phyloP scores from a whole-genome alignment of 2,113 vertebrate genomes.

The Hirundichthys speculiger region DNA sequence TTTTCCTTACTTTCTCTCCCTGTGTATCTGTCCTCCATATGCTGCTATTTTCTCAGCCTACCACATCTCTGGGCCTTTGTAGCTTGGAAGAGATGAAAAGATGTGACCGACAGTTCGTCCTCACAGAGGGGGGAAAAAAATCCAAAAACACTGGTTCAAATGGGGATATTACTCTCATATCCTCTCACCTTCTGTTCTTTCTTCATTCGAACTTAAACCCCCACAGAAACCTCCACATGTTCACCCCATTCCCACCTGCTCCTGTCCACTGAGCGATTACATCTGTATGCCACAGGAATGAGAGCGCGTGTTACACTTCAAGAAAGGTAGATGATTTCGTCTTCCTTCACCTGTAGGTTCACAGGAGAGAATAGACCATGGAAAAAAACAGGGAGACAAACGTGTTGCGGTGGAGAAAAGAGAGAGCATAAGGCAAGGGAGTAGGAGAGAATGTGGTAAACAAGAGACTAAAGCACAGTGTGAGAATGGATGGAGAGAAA shows the following conservation, averaged over 20 bases:
- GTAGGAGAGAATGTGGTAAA: neutral
- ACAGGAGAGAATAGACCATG: neutral
- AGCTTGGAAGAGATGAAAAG: slow-evolving; percentile 26
- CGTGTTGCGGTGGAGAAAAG: neutral
- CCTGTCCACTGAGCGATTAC: slow-evolving; percentile 50
- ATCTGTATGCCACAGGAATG: slow-evolving; percentile 45
- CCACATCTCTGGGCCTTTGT: slow-evolving; percentile 9
- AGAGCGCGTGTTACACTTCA: slow-evolving; percentile 26
- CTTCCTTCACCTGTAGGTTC: slow-evolving; percentile 30
- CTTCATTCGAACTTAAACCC: slow-evolving; percentile 37
- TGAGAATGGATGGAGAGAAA: slow-evolving; percentile 4
- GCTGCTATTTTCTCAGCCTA: slow-evolving; percentile 28
- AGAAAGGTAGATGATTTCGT: slow-evolving; percentile 49
- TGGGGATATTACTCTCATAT: slow-evolving; percentile 28
- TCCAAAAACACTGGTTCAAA: slow-evolving; percentile 29
- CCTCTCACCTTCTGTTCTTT: slow-evolving; percentile 16
- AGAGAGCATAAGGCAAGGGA: neutral
- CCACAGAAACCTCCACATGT: slow-evolving; percentile 26
- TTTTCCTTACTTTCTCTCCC: slow-evolving; percentile 2
- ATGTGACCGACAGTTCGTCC: slow-evolving; percentile 24
- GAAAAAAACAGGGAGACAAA: neutral
- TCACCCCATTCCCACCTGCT: slow-evolving; percentile 33
- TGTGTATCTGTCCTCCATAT: slow-evolving; percentile 11
- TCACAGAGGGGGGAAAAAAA: slow-evolving; percentile 12
- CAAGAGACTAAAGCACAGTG: neutral